Evolutionary conservation across 2,797 vertebrate species (phyloP).

Genomic region (Syncerus caffer): DNA sequence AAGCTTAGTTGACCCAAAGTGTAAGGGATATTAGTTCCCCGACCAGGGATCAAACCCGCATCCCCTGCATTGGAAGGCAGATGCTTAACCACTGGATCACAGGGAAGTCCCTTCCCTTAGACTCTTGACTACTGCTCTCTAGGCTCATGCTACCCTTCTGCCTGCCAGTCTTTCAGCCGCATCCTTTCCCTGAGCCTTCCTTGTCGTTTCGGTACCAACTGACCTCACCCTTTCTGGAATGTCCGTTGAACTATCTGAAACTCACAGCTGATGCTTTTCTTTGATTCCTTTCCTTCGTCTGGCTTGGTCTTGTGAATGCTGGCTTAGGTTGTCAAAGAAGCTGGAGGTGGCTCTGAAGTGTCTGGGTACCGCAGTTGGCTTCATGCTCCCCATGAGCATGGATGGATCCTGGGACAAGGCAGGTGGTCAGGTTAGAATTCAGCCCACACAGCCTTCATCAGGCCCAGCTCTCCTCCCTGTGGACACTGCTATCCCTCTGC

Average conservation of each 20-base stretch:
- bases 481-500: neutral
- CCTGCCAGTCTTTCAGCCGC: neutral
- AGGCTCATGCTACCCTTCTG: neutral
- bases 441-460: neutral
- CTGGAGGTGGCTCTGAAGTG: neutral
- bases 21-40: neutral
- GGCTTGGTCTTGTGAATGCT: neutral
- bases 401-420: neutral
- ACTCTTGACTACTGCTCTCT: neutral
- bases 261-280: neutral
- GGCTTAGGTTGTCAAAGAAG: neutral
- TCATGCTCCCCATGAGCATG: neutral
- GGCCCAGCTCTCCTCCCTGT: rapidly evolving
- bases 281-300: neutral
- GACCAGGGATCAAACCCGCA: neutral
- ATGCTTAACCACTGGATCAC: neutral
- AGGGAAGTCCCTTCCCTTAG: neutral
- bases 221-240: neutral
- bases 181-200: neutral
- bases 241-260: neutral
- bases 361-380: neutral
- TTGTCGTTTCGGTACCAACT: neutral
- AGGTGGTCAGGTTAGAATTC: neutral
- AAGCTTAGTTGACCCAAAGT: neutral
- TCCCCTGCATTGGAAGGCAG: neutral